phyloP scores from a whole-genome alignment of 1,140 invertebrate genomes.

The Acyrthosiphon pisum region DNA sequence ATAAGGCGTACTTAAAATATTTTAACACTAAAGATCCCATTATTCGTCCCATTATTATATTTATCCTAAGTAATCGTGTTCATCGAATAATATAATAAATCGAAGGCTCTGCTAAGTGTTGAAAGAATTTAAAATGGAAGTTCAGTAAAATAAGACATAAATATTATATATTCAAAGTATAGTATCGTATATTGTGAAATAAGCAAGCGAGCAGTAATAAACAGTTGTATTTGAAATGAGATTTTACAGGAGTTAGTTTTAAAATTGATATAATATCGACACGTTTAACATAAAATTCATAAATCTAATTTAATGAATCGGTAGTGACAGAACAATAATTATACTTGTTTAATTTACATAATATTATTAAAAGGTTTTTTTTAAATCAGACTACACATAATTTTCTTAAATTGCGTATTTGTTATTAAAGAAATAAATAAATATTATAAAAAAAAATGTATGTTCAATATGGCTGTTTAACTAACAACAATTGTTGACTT shows the following conservation, averaged over 20 bases:
- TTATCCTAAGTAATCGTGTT: background rate
- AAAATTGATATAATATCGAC: background rate
- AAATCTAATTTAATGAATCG: no score
- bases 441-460: no score
- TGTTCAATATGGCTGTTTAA: no score
- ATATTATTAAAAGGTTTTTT: no score
- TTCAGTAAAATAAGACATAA: background rate
- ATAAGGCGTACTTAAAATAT: background rate
- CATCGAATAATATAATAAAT: background rate
- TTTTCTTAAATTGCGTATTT: no score
- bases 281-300: no score
- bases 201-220: background rate
- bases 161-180: background rate
- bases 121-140: background rate
- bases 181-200: background rate
- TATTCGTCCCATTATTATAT: no score
- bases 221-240: background rate
- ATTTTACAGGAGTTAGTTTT: background rate
- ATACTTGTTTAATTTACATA: no score
- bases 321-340: no score
- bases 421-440: no score
- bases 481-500: no score
- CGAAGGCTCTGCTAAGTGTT: background rate
- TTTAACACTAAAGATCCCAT: background rate
- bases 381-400: no score